phyloP scores from a whole-genome alignment of 2,113 vertebrate genomes.

The Bubo blakistoni region DNA sequence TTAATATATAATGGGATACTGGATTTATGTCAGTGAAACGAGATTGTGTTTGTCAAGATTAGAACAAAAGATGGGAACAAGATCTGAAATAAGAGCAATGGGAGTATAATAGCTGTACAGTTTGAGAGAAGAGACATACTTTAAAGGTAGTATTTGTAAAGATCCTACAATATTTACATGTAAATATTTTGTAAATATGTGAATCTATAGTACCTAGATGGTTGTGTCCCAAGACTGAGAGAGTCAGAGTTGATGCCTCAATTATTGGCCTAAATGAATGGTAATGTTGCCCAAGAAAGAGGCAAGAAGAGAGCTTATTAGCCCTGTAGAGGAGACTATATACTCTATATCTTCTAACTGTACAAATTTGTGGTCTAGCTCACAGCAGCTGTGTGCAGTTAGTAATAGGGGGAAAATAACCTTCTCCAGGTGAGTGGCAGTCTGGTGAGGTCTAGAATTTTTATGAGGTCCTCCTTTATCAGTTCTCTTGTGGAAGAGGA shows the following conservation, averaged over 20 bases:
- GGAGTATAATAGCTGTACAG: not conserved
- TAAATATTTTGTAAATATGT: not conserved
- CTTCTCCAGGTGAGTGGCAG: not conserved
- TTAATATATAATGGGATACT: slow-evolving; percentile 53
- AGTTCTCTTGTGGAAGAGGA: not conserved
- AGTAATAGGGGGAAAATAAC: not conserved
- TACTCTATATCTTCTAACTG: not conserved
- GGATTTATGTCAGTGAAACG: slow-evolving; percentile 29
- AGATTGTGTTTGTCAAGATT: slow-evolving; percentile 53
- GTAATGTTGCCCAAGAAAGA: not conserved
- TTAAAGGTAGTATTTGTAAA: not conserved
- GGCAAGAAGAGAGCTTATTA: not conserved
- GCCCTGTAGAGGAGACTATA: not conserved
- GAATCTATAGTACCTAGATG: not conserved
- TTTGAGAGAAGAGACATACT: not conserved
- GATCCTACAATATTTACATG: not conserved
- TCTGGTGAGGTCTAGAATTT: not conserved
- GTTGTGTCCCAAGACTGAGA: not conserved
- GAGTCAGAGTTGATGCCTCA: not conserved
- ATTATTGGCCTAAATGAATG: not conserved
- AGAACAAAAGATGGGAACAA: slow-evolving; percentile 23
- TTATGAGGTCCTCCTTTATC: not conserved
- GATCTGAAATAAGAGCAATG: not conserved
- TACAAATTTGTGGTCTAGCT: not conserved
- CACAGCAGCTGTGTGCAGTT: not conserved